Conservation (phyloP, 2,113 vertebrate species). For the Centropus bengalensis region DNA sequence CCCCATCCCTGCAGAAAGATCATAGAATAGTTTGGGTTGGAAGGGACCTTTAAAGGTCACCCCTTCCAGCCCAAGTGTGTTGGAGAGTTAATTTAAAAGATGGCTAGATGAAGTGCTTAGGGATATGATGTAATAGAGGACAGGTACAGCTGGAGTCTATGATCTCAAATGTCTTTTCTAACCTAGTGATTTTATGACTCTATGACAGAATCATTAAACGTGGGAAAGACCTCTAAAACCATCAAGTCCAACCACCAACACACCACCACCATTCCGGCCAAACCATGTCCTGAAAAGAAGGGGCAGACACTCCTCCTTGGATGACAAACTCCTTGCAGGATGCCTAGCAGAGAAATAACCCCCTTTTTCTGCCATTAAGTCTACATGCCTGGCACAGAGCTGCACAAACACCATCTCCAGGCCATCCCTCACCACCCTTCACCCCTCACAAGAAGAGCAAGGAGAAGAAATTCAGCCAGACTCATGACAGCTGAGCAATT, state of each 20-base stretch:
- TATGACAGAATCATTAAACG: too few relatives aligned
- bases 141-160: too few relatives aligned
- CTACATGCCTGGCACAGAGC: neutral
- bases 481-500: accelerated
- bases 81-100: neutral
- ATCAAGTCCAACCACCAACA: too few relatives aligned
- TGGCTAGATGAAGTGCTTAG: too few relatives aligned
- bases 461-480: neutral
- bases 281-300: neutral
- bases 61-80: neutral
- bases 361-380: accelerated
- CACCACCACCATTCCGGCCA: too few relatives aligned
- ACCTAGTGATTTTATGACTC: too few relatives aligned
- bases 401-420: accelerated
- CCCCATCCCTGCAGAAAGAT: neutral
- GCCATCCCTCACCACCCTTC: neutral
- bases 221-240: too few relatives aligned
- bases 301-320: accelerated
- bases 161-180: too few relatives aligned
- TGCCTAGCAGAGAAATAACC: neutral
- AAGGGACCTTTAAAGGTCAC: too few relatives aligned
- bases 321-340: neutral
- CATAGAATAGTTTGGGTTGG: too few relatives aligned
- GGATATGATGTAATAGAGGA: too few relatives aligned
- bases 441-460: accelerated